Evolutionary conservation across 2,113 vertebrate genomes (phyloP).

Genomic region (Megaceryle maxima): DNA sequence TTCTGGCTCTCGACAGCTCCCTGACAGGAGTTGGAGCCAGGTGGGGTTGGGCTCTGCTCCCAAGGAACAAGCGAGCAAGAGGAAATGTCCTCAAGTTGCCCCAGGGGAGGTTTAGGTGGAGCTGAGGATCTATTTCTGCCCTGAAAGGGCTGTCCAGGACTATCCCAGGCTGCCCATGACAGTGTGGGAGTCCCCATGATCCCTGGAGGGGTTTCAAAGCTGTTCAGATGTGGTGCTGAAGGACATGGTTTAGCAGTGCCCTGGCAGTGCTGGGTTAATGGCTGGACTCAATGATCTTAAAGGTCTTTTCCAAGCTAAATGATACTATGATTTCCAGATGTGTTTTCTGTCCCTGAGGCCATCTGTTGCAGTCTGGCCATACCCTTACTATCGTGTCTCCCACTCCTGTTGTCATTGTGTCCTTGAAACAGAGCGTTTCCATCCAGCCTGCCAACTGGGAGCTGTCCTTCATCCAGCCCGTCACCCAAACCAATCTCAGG

Average conservation of each 20-base stretch:
- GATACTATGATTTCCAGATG: not conserved
- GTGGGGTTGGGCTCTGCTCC: not conserved
- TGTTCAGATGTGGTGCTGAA: not conserved
- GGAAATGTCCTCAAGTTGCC: not conserved
- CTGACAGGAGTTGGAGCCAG: not conserved
- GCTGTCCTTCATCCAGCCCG: not conserved
- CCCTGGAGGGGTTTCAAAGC: not conserved
- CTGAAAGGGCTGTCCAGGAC: not conserved
- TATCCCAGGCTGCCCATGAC: not conserved
- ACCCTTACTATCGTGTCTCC: fast-evolving
- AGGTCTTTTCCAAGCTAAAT: not conserved
- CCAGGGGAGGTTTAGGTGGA: not conserved
- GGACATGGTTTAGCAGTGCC: not conserved
- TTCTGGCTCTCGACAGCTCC: not conserved
- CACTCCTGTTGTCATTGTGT: fast-evolving
- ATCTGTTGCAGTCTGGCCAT: not conserved
- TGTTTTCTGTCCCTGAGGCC: not conserved
- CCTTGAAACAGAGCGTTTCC: not conserved
- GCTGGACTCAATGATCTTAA: not conserved
- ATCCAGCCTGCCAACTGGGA: not conserved
- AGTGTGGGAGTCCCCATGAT: not conserved
- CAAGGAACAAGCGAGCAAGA: not conserved
- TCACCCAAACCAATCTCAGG: not conserved
- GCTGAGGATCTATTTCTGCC: not conserved
- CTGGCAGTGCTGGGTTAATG: not conserved